Evolutionary conservation across 2,113 vertebrate species (phyloP).

Genomic region (Beaufortia kweichowensis): DNA sequence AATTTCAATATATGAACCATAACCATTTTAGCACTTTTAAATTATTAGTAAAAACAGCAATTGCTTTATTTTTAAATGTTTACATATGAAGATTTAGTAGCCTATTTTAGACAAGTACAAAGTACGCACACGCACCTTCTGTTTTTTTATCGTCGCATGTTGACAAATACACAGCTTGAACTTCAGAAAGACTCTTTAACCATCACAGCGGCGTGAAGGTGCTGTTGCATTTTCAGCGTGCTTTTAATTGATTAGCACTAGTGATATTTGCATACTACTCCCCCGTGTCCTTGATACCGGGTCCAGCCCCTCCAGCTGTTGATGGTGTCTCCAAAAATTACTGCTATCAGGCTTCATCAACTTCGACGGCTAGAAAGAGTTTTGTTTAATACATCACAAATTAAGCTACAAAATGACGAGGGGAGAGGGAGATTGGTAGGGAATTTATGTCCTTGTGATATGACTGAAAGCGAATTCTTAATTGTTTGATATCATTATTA

Average conservation of each 20-base stretch:
- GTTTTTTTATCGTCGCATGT: no score
- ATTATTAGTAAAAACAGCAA: no score
- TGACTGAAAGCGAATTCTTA: conserved; percentile 32
- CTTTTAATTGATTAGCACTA: conserved; percentile 58
- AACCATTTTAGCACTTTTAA: no score
- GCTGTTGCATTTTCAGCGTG: conserved; percentile 50
- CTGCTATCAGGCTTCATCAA: conserved; percentile 72
- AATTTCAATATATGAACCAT: no score
- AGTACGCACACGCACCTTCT: no score
- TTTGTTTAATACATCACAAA: conserved; percentile 70
- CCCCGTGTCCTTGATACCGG: conserved; percentile 50
- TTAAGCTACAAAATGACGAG: conserved; percentile 64
- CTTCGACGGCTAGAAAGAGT: conserved; percentile 64
- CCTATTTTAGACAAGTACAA: no score
- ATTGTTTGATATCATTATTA: conserved; percentile 44
- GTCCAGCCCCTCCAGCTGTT: conserved; percentile 54
- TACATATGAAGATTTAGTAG: no score
- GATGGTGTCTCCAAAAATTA: conserved; percentile 51
- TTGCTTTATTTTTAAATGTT: no score
- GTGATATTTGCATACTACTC: conserved; percentile 51
- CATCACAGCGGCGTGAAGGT: conserved; percentile 52
- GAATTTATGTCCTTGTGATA: conserved; percentile 35
- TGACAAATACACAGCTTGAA: neutral
- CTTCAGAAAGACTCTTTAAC: conserved; percentile 37
- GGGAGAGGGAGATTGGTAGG: conserved; percentile 50